Evolutionary conservation across 35 echinoderm and acorn worm genomes (phyloP).

Genomic region (Lytechinus variegatus): DNA sequence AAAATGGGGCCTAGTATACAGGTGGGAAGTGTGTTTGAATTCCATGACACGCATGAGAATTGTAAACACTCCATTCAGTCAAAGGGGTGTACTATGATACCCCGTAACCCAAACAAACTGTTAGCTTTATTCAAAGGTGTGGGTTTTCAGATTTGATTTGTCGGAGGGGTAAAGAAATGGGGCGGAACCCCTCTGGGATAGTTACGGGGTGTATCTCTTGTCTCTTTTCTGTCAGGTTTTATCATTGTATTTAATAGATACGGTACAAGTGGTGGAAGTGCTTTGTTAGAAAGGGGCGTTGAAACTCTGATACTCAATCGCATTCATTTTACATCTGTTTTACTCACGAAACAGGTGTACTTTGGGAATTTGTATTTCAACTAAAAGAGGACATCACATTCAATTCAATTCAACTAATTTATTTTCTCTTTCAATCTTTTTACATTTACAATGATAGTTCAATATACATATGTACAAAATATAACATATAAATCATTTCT

Average conservation of each 20-base stretch:
- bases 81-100: background rate
- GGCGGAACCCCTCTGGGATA: background rate
- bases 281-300: background rate
- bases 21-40: background rate
- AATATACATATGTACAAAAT: too few species aligned
- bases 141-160: background rate
- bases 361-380: too few species aligned
- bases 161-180: background rate
- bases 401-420: too few species aligned
- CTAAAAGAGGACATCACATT: too few species aligned
- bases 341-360: background rate
- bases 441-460: too few species aligned
- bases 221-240: background rate
- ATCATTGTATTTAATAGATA: background rate
- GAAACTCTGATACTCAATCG: background rate
- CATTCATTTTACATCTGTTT: background rate
- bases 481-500: too few species aligned
- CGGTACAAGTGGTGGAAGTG: background rate
- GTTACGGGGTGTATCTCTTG: background rate
- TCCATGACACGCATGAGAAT: constrained; percentile 3
- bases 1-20: background rate
- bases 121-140: background rate
- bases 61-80: background rate
- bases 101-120: constrained; percentile 38
- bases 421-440: too few species aligned